Conservation (phyloP, 92 coral and sea anemone genomes). For the Umimayanthus chanpuru region DNA sequence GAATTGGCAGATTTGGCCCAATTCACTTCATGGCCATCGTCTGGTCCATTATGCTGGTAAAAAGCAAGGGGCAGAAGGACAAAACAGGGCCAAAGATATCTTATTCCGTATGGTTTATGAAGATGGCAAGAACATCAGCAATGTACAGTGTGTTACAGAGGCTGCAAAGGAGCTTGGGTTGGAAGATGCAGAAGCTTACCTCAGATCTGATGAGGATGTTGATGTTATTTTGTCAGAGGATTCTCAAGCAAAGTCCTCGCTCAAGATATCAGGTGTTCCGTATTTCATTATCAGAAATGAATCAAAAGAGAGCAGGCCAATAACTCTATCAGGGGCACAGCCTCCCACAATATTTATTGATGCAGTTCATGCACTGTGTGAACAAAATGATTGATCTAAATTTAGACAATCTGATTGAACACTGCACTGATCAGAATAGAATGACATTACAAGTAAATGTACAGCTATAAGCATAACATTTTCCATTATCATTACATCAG, state of each 20-base stretch:
- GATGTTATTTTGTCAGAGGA: slow-evolving; percentile 70
- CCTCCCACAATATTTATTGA: slow-evolving; percentile 22
- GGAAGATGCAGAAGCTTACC: slow-evolving; percentile 60
- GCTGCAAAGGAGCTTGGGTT: slow-evolving; percentile 75
- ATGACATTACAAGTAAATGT: neutral
- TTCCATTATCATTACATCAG: too few relatives aligned
- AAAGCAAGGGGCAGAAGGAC: slow-evolving; percentile 70
- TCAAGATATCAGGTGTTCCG: slow-evolving; percentile 82
- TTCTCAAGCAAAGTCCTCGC: slow-evolving; percentile 65
- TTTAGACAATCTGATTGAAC: too few relatives aligned
- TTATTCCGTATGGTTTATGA: slow-evolving; percentile 82
- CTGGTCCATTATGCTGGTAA: slow-evolving; percentile 71
- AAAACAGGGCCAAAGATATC: slow-evolving; percentile 73
- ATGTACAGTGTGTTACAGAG: slow-evolving; percentile 57
- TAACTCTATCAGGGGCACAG: slow-evolving; percentile 76
- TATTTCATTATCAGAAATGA: slow-evolving; percentile 59
- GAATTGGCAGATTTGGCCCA: slow-evolving; percentile 85
- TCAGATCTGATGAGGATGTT: slow-evolving; percentile 63
- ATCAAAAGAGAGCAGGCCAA: slow-evolving; percentile 35
- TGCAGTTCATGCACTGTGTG: slow-evolving; percentile 22
- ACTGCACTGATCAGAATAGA: neutral
- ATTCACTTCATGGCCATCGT: slow-evolving; percentile 76
- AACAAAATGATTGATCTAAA: neutral
- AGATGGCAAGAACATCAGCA: slow-evolving; percentile 78
- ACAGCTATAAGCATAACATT: too few relatives aligned